These are phyloP conservation scores for Acronicta alni DNA, from an alignment of 2,888 invertebrate species.

Conservation along the genomic window DNA sequence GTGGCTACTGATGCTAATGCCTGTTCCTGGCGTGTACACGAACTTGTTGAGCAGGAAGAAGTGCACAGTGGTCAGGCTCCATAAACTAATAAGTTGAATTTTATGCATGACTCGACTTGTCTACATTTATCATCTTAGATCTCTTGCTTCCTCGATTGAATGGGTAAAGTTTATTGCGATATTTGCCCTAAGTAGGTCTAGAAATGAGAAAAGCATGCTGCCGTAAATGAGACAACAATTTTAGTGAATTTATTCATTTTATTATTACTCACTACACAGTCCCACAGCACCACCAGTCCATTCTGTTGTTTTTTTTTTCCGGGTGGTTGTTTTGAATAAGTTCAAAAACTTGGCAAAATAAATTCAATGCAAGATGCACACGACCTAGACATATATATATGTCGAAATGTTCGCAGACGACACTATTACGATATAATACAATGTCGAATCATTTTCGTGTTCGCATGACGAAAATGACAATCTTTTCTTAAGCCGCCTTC, in stretches of 20 bases:
- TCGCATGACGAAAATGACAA: conserved; percentile 42
- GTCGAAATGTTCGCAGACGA: conserved; percentile 46
- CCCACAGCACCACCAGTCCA: too few relatives aligned
- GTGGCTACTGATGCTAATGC: conserved; percentile 43
- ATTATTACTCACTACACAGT: too few relatives aligned
- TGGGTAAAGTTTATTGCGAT: not conserved
- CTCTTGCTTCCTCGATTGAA: conserved; percentile 3
- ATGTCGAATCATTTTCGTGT: conserved; percentile 33
- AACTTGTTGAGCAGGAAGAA: conserved; percentile 36
- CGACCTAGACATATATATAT: conserved; percentile 57
- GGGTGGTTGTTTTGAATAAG: not conserved
- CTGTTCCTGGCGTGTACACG: conserved; percentile 36
- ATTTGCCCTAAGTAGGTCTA: too few relatives aligned
- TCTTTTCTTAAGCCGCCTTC: conserved; percentile 6
- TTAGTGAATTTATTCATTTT: too few relatives aligned
- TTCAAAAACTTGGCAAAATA: conserved; percentile 1
- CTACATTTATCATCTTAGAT: conserved; percentile 7
- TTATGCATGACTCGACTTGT: conserved; percentile 27
- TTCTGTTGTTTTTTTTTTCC: too few relatives aligned
- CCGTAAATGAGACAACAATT: too few relatives aligned
- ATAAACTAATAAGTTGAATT: conserved; percentile 34
- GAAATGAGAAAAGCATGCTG: too few relatives aligned
- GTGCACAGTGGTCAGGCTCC: conserved; percentile 13
- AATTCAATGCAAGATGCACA: conserved; percentile 19
- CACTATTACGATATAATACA: conserved; percentile 38